Evolutionary conservation across 1,140 invertebrate species (phyloP).

Genomic region (Eupristina koningsbergeri): DNA sequence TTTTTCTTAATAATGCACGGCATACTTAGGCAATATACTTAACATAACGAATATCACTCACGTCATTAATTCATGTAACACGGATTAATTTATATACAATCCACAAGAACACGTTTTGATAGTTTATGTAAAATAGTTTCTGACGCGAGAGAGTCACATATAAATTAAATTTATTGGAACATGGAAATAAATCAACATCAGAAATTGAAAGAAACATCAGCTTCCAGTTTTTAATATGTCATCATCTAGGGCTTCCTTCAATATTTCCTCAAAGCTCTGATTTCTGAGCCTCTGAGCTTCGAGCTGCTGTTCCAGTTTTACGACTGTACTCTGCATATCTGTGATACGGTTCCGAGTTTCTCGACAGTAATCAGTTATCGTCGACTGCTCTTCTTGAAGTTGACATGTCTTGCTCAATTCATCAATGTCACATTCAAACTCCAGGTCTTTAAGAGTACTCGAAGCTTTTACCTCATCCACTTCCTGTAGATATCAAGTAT

Average conservation of each 20-base stretch:
- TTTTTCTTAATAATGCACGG: no score
- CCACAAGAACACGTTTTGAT: background rate
- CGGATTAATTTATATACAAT: no score
- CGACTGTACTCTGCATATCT: conserved; percentile 53
- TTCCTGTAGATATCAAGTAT: background rate
- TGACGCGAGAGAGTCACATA: no score
- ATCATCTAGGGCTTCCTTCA: conserved; percentile 59
- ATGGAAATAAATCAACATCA: no score
- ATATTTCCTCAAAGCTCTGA: conserved; percentile 57
- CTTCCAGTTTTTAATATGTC: background rate
- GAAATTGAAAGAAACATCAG: background rate
- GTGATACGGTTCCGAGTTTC: conserved; percentile 49
- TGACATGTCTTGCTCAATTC: conserved; percentile 29
- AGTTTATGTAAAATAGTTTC: no score
- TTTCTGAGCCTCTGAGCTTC: conserved; percentile 58
- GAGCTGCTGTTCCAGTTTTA: conserved; percentile 59
- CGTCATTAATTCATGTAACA: no score
- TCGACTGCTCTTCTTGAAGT: conserved; percentile 40
- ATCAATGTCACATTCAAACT: conserved; percentile 51
- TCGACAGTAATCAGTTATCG: conserved; percentile 53
- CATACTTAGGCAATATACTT: no score
- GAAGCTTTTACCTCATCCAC: conserved; percentile 1
- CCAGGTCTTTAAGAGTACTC: conserved; percentile 38
- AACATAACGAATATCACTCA: background rate
- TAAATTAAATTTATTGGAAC: background rate